These are phyloP conservation scores for Venustoraphidia nigricollis DNA, from an alignment of 2,888 invertebrate species.

Conservation along the genomic window DNA sequence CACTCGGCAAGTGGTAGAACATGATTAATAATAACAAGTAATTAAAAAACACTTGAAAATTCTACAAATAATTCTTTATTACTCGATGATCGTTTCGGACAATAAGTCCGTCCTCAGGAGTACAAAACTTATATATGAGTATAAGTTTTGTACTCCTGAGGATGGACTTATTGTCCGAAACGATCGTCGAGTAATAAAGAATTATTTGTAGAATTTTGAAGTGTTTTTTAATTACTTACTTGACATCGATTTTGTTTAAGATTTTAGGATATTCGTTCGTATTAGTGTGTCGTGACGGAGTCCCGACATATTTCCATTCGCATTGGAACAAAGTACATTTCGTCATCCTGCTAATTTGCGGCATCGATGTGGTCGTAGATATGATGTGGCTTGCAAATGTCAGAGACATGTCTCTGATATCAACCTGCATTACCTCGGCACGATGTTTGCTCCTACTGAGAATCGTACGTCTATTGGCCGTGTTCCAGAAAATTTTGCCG, in stretches of 20 bases:
- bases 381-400: constrained; percentile 26
- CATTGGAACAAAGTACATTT: constrained; percentile 44
- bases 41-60: too few species aligned
- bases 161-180: too few species aligned
- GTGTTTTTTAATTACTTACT: too few species aligned
- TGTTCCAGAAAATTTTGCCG: constrained; percentile 20
- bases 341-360: constrained; percentile 33
- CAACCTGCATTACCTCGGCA: constrained; percentile 30
- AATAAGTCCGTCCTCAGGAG: too few species aligned
- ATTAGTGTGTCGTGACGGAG: constrained; percentile 30
- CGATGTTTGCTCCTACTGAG: constrained; percentile 30
- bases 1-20: too few species aligned
- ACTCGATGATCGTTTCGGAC: too few species aligned
- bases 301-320: constrained; percentile 29
- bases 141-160: too few species aligned
- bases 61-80: too few species aligned
- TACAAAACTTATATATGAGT: too few species aligned
- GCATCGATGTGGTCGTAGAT: constrained; percentile 30
- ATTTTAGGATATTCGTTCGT: constrained; percentile 25
- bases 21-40: too few species aligned
- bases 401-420: constrained; percentile 30
- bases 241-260: constrained; percentile 10
- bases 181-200: too few species aligned
- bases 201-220: too few species aligned
- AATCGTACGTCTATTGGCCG: constrained; percentile 27